These are phyloP conservation scores for Drosophila siamana DNA, from an alignment of 2,888 invertebrate species.

Conservation along the genomic window DNA sequence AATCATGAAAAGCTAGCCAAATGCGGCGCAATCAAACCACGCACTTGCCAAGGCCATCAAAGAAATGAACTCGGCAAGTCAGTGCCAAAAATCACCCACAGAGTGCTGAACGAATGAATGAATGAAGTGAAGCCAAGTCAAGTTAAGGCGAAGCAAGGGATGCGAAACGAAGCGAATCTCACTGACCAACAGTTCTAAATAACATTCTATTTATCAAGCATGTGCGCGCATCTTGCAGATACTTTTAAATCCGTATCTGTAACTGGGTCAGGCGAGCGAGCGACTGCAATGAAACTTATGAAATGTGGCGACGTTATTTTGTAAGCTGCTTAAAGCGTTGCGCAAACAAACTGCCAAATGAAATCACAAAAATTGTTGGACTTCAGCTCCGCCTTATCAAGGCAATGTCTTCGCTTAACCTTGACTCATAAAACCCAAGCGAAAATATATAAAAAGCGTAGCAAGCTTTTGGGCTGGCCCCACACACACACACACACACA, in stretches of 20 bases:
- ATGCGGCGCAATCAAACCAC: constrained; percentile 28
- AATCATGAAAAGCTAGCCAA: constrained; percentile 24
- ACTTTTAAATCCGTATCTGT: constrained; percentile 31
- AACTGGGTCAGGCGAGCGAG: constrained; percentile 42
- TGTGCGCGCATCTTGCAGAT: constrained; percentile 31
- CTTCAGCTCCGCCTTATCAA: constrained; percentile 21
- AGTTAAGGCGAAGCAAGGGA: neutral
- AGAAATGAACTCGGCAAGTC: constrained; percentile 21
- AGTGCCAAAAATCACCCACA: constrained; percentile 38
- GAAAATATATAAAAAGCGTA: constrained; percentile 7
- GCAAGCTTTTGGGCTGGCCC: constrained; percentile 21
- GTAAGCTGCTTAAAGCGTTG: constrained; percentile 41
- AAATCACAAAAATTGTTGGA: constrained; percentile 33
- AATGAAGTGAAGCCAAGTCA: constrained; percentile 10
- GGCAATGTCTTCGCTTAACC: constrained; percentile 28
- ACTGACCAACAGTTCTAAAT: constrained; percentile 19
- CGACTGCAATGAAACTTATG: constrained; percentile 36
- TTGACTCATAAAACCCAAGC: constrained; percentile 28
- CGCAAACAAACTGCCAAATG: constrained; percentile 38
- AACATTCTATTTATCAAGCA: constrained; percentile 28
- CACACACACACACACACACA: constrained; percentile 31
- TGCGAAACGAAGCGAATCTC: constrained; percentile 1
- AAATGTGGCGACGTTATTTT: constrained; percentile 26
- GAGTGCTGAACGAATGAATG: constrained; percentile 11
- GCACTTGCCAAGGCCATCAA: constrained; percentile 29